These are phyloP conservation scores for Halichondria panicea DNA, from an alignment of 37 sponge, comb jelly and placozoan species.

Conservation along the genomic window DNA sequence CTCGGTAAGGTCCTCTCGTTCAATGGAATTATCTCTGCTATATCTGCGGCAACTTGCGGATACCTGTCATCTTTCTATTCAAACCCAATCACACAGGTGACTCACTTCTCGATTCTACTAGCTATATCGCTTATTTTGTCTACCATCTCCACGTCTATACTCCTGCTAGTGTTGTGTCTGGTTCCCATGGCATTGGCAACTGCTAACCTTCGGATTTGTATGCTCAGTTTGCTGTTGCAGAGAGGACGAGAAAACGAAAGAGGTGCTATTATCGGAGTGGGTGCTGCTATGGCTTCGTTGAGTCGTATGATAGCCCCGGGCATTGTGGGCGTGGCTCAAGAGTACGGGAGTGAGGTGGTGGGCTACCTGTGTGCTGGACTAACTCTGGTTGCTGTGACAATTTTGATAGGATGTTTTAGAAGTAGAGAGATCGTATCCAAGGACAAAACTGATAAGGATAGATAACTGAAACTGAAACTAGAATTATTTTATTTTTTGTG, in stretches of 20 bases:
- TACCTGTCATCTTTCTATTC: constrained; percentile 47
- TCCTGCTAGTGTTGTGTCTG: constrained; percentile 26
- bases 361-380: constrained; percentile 37
- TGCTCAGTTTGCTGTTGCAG: constrained; percentile 28
- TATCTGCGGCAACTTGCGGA: constrained; percentile 43
- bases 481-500: too few species aligned
- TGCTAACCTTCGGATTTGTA: constrained; percentile 54
- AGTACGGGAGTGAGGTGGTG: constrained; percentile 22
- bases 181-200: constrained; percentile 63
- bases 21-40: constrained; percentile 45
- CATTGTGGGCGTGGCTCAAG: constrained; percentile 61
- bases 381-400: constrained; percentile 13
- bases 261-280: constrained; percentile 76
- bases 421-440: too few species aligned
- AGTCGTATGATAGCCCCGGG: constrained; percentile 64
- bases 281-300: constrained; percentile 55
- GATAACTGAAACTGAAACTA: too few species aligned
- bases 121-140: constrained; percentile 14
- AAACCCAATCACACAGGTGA: constrained; percentile 14
- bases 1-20: constrained; percentile 71
- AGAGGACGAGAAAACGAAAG: constrained; percentile 51
- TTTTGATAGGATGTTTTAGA: neutral
- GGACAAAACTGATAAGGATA: too few species aligned
- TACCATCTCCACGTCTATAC: constrained; percentile 31
- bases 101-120: constrained; percentile 47